Evolutionary conservation across 2,797 vertebrate species (phyloP), one percentile per base, ranked within the genome.

Genomic region (Brachyrhaphis roseni): DNA sequence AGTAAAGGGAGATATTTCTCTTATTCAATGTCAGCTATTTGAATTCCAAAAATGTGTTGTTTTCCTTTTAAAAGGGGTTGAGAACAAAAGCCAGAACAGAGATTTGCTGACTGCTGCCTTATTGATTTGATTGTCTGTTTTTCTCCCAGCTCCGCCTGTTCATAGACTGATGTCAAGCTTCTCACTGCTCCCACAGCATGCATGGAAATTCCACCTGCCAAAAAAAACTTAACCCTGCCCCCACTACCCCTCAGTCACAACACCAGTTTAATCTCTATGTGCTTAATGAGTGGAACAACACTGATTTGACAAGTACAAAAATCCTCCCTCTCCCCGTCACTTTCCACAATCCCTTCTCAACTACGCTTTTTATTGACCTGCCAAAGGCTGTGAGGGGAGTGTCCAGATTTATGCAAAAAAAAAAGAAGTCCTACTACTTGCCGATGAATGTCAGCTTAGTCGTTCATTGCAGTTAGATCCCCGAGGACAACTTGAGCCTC

Each of bases 51-150:
- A 31, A 87, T 72, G 47, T 62, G 79, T 78, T 86, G 77, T 82
- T 68, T 77, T 85, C 83, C 71, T 74, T 76, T 55, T 23, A 73
- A 80, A 87, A 80, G 66, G 20, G 77, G 39, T n/a, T 78, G 66
- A 62, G 49, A 84, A 82, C 46, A 8, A 51, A 77, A 86, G 80
- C 77, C 47, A 39, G 79, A 4, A 39, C 72, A 78, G 82, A 87
- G 86, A 91, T 92, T 86, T 91, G 90, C 86, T 91, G 91, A 93
- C 90, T 93, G 81, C 80, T 84, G 83, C 90, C 80, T 84, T 94
- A 94, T 94, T 94, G 93, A 93, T 94, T 92, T 91, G 91, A 94
- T 92, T 92, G 93, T 92, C 85, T 87, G 86, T 87, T 89, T 88
- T 79, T 82, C 89, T 87, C 80, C 59, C 47, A 84, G 87, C 82